A percentile compares a stretch with the other conserved stretches of the same genome.
phyloP scores from a whole-genome alignment of 2,888 invertebrate genomes.

The Coelopa pilipes region DNA sequence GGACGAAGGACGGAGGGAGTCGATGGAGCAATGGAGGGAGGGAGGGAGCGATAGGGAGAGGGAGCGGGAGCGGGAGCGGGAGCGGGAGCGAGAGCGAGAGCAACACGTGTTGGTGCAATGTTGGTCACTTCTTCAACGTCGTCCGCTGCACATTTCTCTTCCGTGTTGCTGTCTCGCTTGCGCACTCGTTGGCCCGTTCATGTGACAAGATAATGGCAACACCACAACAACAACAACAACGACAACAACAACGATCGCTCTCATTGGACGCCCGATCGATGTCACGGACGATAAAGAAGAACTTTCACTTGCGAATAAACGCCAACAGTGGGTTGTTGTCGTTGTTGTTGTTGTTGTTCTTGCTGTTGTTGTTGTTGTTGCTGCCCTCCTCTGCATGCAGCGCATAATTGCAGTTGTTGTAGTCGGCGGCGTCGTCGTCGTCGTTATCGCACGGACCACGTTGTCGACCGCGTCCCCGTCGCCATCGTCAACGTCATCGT shows the following conservation, averaged over 20 bases:
- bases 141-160: constrained; percentile 29
- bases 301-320: constrained; percentile 40
- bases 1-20: background rate
- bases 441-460: constrained; percentile 1
- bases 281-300: constrained; percentile 39
- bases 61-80: background rate
- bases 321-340: constrained; percentile 13
- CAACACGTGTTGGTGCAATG: constrained; percentile 1
- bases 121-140: constrained; percentile 23
- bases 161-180: constrained; percentile 20
- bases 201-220: constrained; percentile 31
- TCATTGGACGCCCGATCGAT: constrained; percentile 32
- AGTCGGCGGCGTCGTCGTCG: background rate
- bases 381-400: too few relatives aligned
- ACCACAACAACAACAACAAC: constrained; percentile 32
- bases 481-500: too few relatives aligned
- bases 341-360: constrained; percentile 10
- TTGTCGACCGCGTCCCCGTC: background rate
- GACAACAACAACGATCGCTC: constrained; percentile 30
- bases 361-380: constrained; percentile 30
- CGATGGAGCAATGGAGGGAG: background rate
- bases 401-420: too few relatives aligned
- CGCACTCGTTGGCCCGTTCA: constrained; percentile 2
- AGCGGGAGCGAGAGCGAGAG: background rate
- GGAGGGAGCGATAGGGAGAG: background rate